Evolutionary conservation across 2,113 vertebrate genomes (phyloP), one percentile per base, ranked within the genome.

Genomic region (Vombatus ursinus): DNA sequence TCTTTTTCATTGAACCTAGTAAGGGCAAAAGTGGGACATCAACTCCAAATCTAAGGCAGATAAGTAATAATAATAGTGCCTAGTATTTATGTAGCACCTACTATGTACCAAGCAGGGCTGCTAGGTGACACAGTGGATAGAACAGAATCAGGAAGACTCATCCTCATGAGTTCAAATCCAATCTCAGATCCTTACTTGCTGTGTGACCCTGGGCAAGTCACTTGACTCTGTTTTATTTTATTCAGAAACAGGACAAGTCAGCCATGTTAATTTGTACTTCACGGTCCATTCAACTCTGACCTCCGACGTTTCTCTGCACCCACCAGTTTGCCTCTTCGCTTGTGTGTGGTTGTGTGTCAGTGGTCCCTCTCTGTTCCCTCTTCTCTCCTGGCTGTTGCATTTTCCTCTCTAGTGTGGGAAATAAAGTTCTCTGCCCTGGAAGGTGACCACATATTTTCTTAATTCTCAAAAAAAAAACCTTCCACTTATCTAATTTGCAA

Each of bases 391-490:
- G 92, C 22, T 50, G 51, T 90, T 93, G 24, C 31, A 23, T 89
- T 97, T 95, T 96, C 94, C 31, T 96, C 50, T 93, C 50, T 52
- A 95, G 68, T 5, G 19, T 22, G 37, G 68, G 68, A 44, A 84
- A 84, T 84, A 44, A 6, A 44, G n/a, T 84, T 84, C 68, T 9
- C 68, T 8, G n/a, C 37, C 19, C n/a, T 84, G n/a, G 19, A 90
- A 94, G 23, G 93, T 16, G 28, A 91, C 91, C 52, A 92, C 24
- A 5, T 44, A 84, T 89, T 95, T 77, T 92, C 28, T 93, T 93
- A 68, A 91, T 51, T 95, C 31, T 90, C 50, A 3, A 93, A 68
- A 89, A 96, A 84, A 77, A n/a, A n/a, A 37, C 52, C 52, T 52
- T 52, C 50, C 52, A 90, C 37, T 95, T 90, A 61, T 61, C 68